These are phyloP conservation scores for Epinephelus malabaricus DNA, from an alignment of 2,797 vertebrate genomes.

Conservation along the genomic window DNA sequence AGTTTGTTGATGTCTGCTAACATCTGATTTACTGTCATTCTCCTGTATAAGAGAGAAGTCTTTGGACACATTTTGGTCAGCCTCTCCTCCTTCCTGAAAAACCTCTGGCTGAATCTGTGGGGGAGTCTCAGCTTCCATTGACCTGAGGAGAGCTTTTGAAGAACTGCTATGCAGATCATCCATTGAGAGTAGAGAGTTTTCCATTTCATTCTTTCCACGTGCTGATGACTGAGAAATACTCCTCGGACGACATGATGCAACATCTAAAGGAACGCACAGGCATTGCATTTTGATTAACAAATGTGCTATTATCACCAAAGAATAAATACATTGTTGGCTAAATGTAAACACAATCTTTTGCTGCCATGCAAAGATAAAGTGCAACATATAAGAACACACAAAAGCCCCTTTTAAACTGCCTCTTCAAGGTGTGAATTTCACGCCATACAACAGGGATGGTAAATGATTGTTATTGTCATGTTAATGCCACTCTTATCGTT, in stretches of 20 bases:
- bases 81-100: not conserved
- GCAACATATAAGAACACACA: not conserved
- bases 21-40: slow-evolving; percentile 1
- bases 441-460: no score
- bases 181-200: not conserved
- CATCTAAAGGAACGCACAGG: slow-evolving; percentile 58
- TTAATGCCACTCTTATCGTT: no score
- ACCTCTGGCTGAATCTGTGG: not conserved
- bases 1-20: not conserved
- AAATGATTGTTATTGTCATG: no score
- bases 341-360: not conserved
- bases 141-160: not conserved
- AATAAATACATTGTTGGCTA: not conserved
- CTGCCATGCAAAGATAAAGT: not conserved
- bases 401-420: no score
- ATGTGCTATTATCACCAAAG: not conserved
- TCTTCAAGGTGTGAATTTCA: no score
- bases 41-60: slow-evolving; percentile 13
- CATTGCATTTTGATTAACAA: not conserved
- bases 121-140: not conserved
- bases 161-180: not conserved
- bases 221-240: not conserved
- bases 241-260: slow-evolving; percentile 29
- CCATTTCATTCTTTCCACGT: not conserved
- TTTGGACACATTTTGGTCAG: not conserved